These are phyloP conservation scores for Zonotrichia albicollis DNA, from an alignment of 2,797 vertebrate species.

Conservation along the genomic window DNA sequence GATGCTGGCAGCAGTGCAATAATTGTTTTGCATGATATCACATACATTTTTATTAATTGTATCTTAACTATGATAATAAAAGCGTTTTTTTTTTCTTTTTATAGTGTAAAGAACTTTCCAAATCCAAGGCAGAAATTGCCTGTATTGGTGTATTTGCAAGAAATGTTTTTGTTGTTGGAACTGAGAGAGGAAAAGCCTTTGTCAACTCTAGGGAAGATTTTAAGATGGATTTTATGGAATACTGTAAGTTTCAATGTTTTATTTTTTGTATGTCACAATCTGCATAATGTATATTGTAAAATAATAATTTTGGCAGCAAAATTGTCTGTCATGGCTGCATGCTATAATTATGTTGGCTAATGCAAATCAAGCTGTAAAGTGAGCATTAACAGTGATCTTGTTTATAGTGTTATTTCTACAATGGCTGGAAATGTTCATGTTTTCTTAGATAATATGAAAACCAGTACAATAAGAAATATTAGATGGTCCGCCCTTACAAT, in stretches of 20 bases:
- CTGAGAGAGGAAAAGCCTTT: constrained; percentile 79
- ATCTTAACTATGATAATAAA: neutral
- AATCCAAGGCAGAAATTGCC: constrained; percentile 82
- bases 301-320: neutral
- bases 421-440: neutral
- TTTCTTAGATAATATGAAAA: neutral
- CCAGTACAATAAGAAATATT: neutral
- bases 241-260: constrained; percentile 74
- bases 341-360: neutral
- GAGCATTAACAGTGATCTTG: neutral
- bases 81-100: constrained; percentile 28
- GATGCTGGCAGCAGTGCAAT: neutral
- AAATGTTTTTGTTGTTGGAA: constrained; percentile 80
- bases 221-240: constrained; percentile 81
- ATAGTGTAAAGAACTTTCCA: constrained; percentile 81
- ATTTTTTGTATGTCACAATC: neutral
- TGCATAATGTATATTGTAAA: neutral
- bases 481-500: neutral
- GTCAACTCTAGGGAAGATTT: constrained; percentile 79
- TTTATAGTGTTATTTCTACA: neutral
- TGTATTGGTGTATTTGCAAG: constrained; percentile 81
- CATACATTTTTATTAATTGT: neutral
- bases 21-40: neutral
- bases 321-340: neutral
- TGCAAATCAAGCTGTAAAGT: neutral